Evolutionary conservation across 2,888 invertebrate genomes (phyloP).

Genomic region (Tolmerus cingulatus): DNA sequence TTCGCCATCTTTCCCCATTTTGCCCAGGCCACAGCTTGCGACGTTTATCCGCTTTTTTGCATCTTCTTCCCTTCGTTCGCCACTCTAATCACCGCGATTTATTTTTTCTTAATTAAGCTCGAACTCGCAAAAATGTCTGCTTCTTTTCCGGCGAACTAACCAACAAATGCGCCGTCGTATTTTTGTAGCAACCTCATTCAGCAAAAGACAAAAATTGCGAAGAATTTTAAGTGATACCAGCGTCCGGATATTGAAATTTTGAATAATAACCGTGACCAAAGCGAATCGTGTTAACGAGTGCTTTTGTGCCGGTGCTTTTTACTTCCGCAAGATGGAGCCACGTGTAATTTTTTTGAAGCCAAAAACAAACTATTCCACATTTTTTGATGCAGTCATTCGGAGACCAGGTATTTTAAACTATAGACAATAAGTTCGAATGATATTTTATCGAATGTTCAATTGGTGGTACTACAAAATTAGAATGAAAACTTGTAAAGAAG

Average conservation of each 20-base stretch:
- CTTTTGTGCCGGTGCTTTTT: neutral
- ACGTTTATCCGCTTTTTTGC: neutral
- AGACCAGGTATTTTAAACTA: slow-evolving; percentile 3
- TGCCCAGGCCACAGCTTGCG: neutral
- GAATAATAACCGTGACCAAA: neutral
- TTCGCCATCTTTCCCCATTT: neutral
- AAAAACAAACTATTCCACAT: slow-evolving; percentile 40
- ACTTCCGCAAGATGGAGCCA: slow-evolving; percentile 44
- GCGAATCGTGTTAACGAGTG: neutral
- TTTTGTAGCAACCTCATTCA: neutral
- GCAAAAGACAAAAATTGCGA: neutral
- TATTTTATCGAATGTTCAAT: neutral
- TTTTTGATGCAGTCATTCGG: neutral
- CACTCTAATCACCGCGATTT: neutral
- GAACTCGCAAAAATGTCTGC: neutral
- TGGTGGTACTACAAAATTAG: neutral
- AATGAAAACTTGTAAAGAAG: neutral
- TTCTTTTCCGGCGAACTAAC: neutral
- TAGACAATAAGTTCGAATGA: neutral
- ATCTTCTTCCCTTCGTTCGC: neutral
- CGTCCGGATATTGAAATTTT: neutral
- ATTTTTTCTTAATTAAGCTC: neutral
- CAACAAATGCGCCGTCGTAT: neutral
- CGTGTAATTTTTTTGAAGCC: slow-evolving; percentile 48
- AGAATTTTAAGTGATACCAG: neutral